These are phyloP conservation scores for Cygnus buccinator DNA, from an alignment of 2,113 vertebrate genomes.

Conservation along the genomic window DNA sequence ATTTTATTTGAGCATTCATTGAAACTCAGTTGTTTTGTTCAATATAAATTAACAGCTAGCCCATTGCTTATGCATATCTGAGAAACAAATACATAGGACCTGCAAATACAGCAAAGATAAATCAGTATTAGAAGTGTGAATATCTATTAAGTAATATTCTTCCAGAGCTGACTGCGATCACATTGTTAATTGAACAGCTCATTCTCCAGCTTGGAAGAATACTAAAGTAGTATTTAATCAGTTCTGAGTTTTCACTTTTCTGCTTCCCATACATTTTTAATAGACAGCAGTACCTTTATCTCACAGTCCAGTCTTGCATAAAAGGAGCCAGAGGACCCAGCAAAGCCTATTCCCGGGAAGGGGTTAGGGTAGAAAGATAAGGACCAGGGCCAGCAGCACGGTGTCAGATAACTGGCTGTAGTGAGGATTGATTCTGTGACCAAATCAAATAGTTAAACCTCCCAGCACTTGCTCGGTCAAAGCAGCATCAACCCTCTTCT, in stretches of 20 bases:
- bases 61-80: neutral
- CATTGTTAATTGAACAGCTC: neutral
- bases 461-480: neutral
- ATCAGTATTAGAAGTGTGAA: neutral
- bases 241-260: neutral
- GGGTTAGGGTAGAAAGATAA: neutral
- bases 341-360: neutral
- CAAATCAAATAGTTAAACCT: neutral
- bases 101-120: conserved; percentile 6
- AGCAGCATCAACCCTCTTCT: conserved; percentile 8
- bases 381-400: neutral
- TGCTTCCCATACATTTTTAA: neutral
- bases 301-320: neutral
- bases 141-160: neutral
- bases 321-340: neutral
- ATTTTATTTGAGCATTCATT: neutral
- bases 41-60: neutral
- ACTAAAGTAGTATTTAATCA: neutral
- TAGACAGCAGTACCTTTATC: neutral
- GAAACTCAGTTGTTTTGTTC: neutral
- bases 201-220: neutral
- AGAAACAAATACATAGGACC: neutral
- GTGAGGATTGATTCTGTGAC: conserved; percentile 27
- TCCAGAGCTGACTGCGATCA: neutral
- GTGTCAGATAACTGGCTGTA: neutral